Evolutionary conservation across 1,140 invertebrate genomes (phyloP).

Genomic region (Armadillidium nasatum): DNA sequence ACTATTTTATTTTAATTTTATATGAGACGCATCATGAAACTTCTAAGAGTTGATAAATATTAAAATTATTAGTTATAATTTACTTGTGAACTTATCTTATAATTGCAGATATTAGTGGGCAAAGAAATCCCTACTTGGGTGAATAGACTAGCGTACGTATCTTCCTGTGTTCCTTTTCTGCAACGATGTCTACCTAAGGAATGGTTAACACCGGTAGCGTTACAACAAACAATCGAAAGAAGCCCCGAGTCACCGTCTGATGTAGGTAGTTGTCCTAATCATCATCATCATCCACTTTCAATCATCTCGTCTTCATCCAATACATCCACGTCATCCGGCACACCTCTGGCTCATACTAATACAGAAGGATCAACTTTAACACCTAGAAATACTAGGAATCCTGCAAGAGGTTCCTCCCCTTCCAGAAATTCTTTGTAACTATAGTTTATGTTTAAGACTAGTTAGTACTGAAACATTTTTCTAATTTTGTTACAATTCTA

Average conservation of each 20-base stretch:
- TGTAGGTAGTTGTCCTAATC: not conserved
- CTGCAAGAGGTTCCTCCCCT: not conserved
- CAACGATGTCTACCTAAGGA: constrained; percentile 90
- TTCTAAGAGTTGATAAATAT: too few species aligned
- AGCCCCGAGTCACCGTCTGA: not conserved
- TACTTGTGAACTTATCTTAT: too few species aligned
- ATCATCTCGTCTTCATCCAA: not conserved
- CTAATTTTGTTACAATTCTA: too few species aligned
- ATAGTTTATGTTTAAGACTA: not conserved
- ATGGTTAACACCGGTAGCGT: constrained; percentile 90
- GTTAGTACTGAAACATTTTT: too few species aligned
- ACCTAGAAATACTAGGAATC: not conserved
- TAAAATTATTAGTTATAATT: too few species aligned
- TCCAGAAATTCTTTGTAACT: constrained; percentile 1
- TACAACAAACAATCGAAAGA: constrained; percentile 68
- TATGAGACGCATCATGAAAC: too few species aligned
- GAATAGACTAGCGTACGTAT: constrained; percentile 93
- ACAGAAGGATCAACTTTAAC: not conserved
- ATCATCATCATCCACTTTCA: not conserved
- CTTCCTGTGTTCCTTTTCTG: constrained; percentile 95
- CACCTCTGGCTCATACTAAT: not conserved
- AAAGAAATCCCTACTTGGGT: constrained; percentile 96
- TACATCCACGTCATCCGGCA: not conserved
- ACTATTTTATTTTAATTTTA: too few species aligned
- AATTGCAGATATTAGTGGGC: constrained; percentile 77